Evolutionary conservation across 2,888 invertebrate species (phyloP), one percentile per base, ranked within the genome.

Genomic region (Drosophila mercatorum): DNA sequence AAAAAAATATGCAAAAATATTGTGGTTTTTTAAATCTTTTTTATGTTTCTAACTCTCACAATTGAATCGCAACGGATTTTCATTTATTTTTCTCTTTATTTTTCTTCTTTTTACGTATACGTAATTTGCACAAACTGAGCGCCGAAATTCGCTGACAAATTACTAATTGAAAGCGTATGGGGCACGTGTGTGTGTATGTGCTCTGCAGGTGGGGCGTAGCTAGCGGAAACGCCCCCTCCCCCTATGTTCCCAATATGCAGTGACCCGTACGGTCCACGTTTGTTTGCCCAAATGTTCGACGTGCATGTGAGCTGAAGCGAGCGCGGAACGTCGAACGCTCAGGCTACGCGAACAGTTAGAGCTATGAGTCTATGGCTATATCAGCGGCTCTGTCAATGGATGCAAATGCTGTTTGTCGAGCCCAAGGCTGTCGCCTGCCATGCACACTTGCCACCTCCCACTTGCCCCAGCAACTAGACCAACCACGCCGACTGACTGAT

Each of bases 181-280:
- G 22, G 67, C 46, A 74, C 68, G 61, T 66, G 41, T 47, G 60
- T 38, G 12, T 40, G 51, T 34, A 61, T 43, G 64, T 38, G 51
- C 36, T 40, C 51, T 38, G 56, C 52, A 49, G 66, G 55, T 69
- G 71, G 63, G 62, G 71, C 66, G 79, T 71, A 49, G 71, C 44
- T 41, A 56, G 40, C 47, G 40, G 43, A n/a, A 55, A 28, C n/a
- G 38, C 36, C 12, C 49, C 41, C 68, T 43, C 22, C 22, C 22
- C 22, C 38, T 43, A 26, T 67, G 85, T 68, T 71, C 89, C 80
- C 80, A 87, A 86, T 80, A 89, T 74, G 80, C 89, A 87, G 79
- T 86, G 84, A 86, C 89, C 86, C 82, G 88, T 74, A 72, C 53
- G 79, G 76, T 65, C 77, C 88, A 76, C 82, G 89, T 89, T 85